Conservation (phyloP, 1,140 invertebrate species). For the Scaptomyza graminum region DNA sequence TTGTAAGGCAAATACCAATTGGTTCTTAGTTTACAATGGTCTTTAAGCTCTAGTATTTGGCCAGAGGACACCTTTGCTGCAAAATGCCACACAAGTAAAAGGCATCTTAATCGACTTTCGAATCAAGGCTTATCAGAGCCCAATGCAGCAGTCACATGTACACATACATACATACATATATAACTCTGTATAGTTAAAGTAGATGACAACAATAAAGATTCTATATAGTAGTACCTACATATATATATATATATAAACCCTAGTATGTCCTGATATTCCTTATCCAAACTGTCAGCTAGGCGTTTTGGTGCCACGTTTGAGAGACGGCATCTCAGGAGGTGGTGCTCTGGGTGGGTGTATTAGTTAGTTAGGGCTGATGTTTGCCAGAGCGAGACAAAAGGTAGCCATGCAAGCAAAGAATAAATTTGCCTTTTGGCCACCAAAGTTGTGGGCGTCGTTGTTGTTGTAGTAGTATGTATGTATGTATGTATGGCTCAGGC, state of each 20-base stretch:
- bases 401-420: slow-evolving; percentile 34
- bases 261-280: slow-evolving; percentile 11
- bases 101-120: slow-evolving; percentile 2
- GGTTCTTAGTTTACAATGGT: neutral
- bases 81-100: neutral
- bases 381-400: slow-evolving; percentile 5
- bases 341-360: neutral
- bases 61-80: neutral
- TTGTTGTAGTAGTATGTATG: neutral
- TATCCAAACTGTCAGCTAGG: slow-evolving; percentile 6
- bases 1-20: neutral
- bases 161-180: neutral
- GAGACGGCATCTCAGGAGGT: slow-evolving; percentile 17
- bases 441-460: slow-evolving; percentile 49
- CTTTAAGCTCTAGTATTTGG: neutral
- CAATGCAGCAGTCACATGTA: slow-evolving; percentile 1
- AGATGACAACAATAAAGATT: slow-evolving; percentile 8
- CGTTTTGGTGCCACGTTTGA: slow-evolving; percentile 38
- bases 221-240: slow-evolving; percentile 1
- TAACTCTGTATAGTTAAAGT: slow-evolving; percentile 3
- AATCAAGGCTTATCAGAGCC: slow-evolving; percentile 29
- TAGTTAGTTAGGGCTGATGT: neutral
- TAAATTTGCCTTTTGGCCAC: slow-evolving; percentile 71
- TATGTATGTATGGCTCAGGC: slow-evolving; percentile 27
- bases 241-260: slow-evolving; percentile 10